Evolutionary conservation across 2,797 vertebrate genomes (phyloP).

Genomic region (Lithobates sylvaticus): DNA sequence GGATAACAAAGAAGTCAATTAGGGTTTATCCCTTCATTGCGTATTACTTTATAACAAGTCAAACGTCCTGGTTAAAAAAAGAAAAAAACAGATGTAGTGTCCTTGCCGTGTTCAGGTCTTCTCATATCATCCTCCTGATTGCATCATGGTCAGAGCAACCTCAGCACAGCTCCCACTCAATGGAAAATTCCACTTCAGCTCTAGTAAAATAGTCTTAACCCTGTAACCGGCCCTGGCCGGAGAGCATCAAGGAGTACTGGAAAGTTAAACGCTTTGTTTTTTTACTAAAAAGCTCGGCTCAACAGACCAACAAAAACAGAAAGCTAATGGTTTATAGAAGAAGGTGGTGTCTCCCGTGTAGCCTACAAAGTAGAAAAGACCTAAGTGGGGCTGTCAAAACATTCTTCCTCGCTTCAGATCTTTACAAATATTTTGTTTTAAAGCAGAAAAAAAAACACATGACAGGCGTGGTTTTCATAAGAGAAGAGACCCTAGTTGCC

Average conservation of each 20-base stretch:
- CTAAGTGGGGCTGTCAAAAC: not conserved
- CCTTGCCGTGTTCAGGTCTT: constrained; percentile 66
- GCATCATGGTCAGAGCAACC: constrained; percentile 67
- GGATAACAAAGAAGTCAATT: not conserved
- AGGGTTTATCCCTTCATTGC: not conserved
- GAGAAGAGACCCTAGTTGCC: too few species aligned
- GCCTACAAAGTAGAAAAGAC: constrained; percentile 1
- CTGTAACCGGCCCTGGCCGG: constrained; percentile 65
- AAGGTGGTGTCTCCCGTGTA: constrained; percentile 44
- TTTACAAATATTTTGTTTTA: not conserved
- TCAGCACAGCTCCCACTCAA: constrained; percentile 66
- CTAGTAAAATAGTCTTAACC: constrained; percentile 64
- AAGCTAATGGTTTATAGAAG: constrained; percentile 54
- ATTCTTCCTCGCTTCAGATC: not conserved
- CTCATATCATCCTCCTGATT: constrained; percentile 67
- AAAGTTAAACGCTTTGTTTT: constrained; percentile 53
- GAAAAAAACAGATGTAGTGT: constrained; percentile 65
- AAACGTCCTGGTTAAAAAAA: constrained; percentile 63
- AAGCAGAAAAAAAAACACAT: not conserved
- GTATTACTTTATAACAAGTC: constrained; percentile 28
- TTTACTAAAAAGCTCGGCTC: not conserved
- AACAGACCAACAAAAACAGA: constrained; percentile 50
- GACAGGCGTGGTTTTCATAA: too few species aligned
- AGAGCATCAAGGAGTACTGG: constrained; percentile 59
- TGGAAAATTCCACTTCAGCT: constrained; percentile 73